These are phyloP conservation scores for Sycophila sp. DNA, from an alignment of 1,140 invertebrate species.

Conservation along the genomic window DNA sequence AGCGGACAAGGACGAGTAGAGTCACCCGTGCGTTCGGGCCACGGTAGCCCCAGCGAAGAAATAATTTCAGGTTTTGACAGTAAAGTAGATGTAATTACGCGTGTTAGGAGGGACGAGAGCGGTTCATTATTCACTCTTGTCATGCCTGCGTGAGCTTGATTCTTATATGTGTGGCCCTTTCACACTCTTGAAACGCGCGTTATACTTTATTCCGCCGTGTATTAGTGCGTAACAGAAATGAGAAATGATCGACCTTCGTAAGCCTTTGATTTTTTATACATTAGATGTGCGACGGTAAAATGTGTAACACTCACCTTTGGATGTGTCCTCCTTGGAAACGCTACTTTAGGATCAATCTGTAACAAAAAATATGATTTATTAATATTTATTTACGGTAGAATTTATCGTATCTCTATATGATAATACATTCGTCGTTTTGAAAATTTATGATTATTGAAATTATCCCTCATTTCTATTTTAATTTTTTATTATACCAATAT, in stretches of 20 bases:
- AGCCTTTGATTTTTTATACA: neutral
- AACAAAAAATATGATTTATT: too few species aligned
- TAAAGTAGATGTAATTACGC: conserved; percentile 55
- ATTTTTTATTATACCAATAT: too few species aligned
- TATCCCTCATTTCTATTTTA: too few species aligned
- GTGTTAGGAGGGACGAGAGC: conserved; percentile 46
- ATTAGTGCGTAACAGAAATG: too few species aligned
- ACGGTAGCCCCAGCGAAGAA: conserved; percentile 36
- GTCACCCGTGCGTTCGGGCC: neutral
- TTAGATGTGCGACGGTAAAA: neutral
- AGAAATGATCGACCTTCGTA: neutral
- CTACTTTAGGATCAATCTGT: conserved; percentile 99
- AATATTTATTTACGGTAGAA: too few species aligned
- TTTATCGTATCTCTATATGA: too few species aligned
- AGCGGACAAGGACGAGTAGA: neutral
- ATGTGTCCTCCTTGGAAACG: conserved; percentile 98
- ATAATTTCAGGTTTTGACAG: conserved; percentile 54
- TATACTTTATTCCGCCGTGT: neutral
- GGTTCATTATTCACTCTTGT: conserved; percentile 52
- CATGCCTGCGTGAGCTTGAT: neutral
- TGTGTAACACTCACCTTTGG: conserved; percentile 86
- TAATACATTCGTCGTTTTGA: too few species aligned
- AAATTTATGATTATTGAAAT: too few species aligned
- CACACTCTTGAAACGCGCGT: conserved; percentile 5
- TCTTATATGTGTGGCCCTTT: conserved; percentile 34